Base-by-base conservation (phyloP, 1,140 invertebrate genomes). In the Atta cephalotes region DNA sequence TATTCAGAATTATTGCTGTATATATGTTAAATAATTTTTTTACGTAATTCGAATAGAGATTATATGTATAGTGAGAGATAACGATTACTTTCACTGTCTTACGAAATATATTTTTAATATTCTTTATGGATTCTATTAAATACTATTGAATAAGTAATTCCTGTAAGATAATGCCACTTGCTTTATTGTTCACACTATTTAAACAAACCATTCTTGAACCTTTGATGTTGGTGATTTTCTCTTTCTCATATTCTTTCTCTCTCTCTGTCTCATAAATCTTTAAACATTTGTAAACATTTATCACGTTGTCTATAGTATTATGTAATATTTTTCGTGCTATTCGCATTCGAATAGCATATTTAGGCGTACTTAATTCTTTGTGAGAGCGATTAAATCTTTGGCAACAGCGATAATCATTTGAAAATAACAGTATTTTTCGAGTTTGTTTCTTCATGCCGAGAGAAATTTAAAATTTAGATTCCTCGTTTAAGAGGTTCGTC, bases 381-480 rank as follows among this genome's bases (percentile, higher is more conserved):
- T 45, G 18, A 14, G 35, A 68, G 35, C 35, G 35, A 45, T 39
- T 66, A 39, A n/a, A 68, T 45, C n/a, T 70, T n/a, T 71, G 21
- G 12, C 5, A 25, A 45, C 25, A 71, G 35, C 68, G 66, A 45
- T 28, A 25, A 51, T 10, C 45, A 12, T 72, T 9, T 28, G 25
- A 72, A 72, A 72, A 72, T 72, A 18, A 18, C 16, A 9, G 16
- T 53, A 53, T 0, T 72, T 28, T 72, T 72, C 7, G 6, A 72
- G 18, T 39, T 25, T 62, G 21, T 90, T 86, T 89, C 79, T 86
- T 79, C 31, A 12, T 85, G 63, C 62, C 39, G 66, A 39, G 0
- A 39, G 35, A 87, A 90, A 92, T 93, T 93, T 93, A 92, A 92
- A 94, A 93, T 94, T 90, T 92, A 94, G 89, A 82, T 82, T 76